Evolutionary conservation across 2,888 invertebrate species (phyloP), one percentile per base, ranked within the genome.

Genomic region (Cryptosula pallasiana): DNA sequence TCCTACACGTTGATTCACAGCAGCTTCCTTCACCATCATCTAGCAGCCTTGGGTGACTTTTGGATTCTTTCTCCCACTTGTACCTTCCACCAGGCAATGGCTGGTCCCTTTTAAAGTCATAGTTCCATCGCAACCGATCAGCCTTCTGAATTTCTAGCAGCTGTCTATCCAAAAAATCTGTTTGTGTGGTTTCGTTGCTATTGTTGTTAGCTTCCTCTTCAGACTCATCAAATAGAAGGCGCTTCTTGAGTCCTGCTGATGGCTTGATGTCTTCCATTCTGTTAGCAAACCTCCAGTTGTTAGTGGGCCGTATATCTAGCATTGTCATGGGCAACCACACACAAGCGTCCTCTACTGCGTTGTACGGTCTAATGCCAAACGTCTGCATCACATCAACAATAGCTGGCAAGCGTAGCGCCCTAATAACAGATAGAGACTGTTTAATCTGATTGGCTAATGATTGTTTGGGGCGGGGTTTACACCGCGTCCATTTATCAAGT

Each of bases 261-360:
- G 63, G 63, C n/a, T 63, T 63, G 9, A 63, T 63, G 63, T 63
- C 63, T n/a, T n/a, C n/a, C 63, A 63, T 63, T 63, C 32, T 63
- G 5, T 27, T 63, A 29, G 20, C 13, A 32, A 29, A 34, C 34
- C 63, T 63, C 63, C 63, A 63, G 63, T 63, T 63, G 9, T 20
- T 34, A 2, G 34, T 32, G 13, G 32, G 2, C 13, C 25, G 63
- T 25, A 27, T 13, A 63, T 63, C 63, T 32, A 63, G 32, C 63
- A 63, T 63, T 9, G 45, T 45, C 5, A 5, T 20, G 5, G 9
- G 20, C 45, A 45, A 45, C 45, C 20, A 45, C 20, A 5, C 20
- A 45, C 45, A 5, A 20, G 45, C 45, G 5, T 13, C 45, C 9
- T 45, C 45, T 45, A 45, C 20, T 5, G 9, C 9, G 45, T 13